Evolutionary conservation across 2,888 invertebrate species (phyloP).

Genomic region (Oscheius sp.): DNA sequence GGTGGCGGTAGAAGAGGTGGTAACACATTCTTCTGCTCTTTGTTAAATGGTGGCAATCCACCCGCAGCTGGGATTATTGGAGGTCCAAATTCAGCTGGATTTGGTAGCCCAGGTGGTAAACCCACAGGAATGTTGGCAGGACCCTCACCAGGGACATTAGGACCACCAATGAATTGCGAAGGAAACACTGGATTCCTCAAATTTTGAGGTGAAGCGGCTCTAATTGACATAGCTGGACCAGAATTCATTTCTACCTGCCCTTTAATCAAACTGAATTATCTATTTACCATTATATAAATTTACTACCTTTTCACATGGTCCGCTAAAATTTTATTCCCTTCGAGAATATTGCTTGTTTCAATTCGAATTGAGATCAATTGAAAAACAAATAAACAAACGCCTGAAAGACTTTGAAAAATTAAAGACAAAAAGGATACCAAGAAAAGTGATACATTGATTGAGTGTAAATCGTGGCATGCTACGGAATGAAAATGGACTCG

Average conservation of each 20-base stretch:
- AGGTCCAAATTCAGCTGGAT: background rate
- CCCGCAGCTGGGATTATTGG: background rate
- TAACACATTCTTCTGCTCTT: background rate
- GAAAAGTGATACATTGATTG: background rate
- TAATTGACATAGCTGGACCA: no score
- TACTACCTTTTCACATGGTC: background rate
- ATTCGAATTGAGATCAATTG: background rate
- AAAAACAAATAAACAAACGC: background rate
- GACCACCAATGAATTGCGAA: no score
- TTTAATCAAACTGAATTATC: background rate
- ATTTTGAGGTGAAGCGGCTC: no score
- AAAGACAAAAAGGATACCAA: background rate
- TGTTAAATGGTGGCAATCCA: background rate
- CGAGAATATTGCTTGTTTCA: slow-evolving; percentile 4
- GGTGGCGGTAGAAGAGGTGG: background rate
- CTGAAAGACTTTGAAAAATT: background rate
- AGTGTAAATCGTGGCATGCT: slow-evolving; percentile 9
- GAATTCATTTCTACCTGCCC: background rate
- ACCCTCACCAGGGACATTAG: no score
- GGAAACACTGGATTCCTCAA: no score
- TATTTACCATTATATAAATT: background rate
- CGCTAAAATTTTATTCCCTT: background rate
- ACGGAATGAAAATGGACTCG: no score
- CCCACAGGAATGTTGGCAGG: no score
- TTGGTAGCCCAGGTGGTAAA: no score